Base-by-base conservation (phyloP, 2,113 vertebrate genomes). In the Copsychus sechellarum region DNA sequence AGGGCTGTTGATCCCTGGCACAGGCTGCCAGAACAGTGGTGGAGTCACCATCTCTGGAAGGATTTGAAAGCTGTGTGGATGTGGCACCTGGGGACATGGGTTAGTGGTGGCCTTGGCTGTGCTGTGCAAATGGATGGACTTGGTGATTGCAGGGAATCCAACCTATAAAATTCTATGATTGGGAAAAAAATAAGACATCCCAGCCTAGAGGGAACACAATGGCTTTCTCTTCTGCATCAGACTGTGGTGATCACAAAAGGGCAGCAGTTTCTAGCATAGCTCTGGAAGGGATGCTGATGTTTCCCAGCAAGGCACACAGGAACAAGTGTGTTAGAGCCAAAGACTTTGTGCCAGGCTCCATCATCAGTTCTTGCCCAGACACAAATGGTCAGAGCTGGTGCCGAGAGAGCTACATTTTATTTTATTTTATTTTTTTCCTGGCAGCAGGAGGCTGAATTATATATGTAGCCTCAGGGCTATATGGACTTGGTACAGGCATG, bases 151-250 rank as follows among this genome's bases (percentile, higher is more conserved):
- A 36, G 71, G 14, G 25, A 18, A 48, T 42, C 48, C 62, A 62
- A 28, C 25, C 38, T 53, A 1, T 9, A 8, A 15, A 19, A 22
- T 56, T 40, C 36, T 36, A 0, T 23, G 14, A 74, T 1, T 79
- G 25, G 22, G 65, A 36, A 67, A 51, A 51, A 92, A 67, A 14
- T 4, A 58, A 62, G 34, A 23, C 20, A 50, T 29, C 15, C 20
- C 2, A 5, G 36, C 8, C 48, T 0, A 67, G 38, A 77, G 34
- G 8, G 28, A 79, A n/a, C 25, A 54, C 3, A 0, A 0, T 9
- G 33, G 29, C 56, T 54, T 50, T 31, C 33, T 80, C 20, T 60
- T 47, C 79, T 69, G 29, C 50, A 43, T 60, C 36, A n/a, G 34
- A 18, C 28, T 69, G 42, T 2, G 57, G 22, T 19, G 58, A 82